These are phyloP conservation scores for Sylvia atricapilla DNA, from an alignment of 2,113 vertebrate genomes.

Conservation along the genomic window DNA sequence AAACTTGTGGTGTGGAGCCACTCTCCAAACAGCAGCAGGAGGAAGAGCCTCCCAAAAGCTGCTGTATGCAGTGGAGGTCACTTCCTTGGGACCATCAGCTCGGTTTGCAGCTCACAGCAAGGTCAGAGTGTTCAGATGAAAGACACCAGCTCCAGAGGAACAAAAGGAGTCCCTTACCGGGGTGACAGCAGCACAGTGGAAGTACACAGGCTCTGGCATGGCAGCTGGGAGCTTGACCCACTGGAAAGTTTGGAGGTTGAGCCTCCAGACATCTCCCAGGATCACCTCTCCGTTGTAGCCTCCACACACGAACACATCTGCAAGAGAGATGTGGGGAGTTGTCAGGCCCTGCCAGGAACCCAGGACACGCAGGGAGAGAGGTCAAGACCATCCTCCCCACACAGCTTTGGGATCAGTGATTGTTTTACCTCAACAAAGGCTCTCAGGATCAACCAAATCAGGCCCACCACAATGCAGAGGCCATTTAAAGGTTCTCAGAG, in stretches of 20 bases:
- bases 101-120: background rate
- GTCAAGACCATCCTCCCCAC: rapidly evolving
- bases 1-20: rapidly evolving
- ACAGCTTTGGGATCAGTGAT: rapidly evolving
- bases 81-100: background rate
- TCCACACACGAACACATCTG: conserved; percentile 95
- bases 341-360: background rate
- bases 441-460: background rate
- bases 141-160: rapidly evolving
- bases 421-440: background rate
- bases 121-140: rapidly evolving
- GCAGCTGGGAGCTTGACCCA: conserved; percentile 91
- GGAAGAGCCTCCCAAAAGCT: background rate
- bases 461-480: too few relatives aligned
- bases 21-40: background rate
- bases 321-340: background rate
- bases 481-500: rapidly evolving
- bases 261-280: conserved; percentile 94
- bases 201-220: conserved; percentile 97
- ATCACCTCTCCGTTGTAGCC: conserved; percentile 95
- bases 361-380: rapidly evolving
- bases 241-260: conserved; percentile 91
- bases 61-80: background rate
- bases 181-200: conserved; percentile 97
- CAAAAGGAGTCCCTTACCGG: conserved; percentile 78